These are phyloP conservation scores for Meriones psammophilus DNA, from an alignment of 2,797 vertebrate genomes.

Conservation along the genomic window DNA sequence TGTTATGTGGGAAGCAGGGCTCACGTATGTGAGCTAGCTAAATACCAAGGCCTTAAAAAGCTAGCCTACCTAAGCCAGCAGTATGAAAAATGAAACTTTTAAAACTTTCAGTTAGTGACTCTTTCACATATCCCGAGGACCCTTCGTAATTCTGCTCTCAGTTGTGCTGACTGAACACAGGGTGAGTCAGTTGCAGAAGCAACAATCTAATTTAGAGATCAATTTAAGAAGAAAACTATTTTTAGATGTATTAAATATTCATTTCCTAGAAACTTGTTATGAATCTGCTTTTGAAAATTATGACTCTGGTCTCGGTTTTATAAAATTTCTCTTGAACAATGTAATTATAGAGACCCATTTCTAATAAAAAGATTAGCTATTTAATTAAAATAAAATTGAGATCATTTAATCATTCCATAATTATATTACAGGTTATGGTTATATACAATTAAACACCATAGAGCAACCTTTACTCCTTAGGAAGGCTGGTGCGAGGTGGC, in stretches of 20 bases:
- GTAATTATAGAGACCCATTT: slow-evolving; percentile 84
- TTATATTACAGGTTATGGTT: slow-evolving; percentile 76
- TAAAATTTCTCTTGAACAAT: slow-evolving; percentile 79
- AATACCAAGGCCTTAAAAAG: slow-evolving; percentile 75
- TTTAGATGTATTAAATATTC: slow-evolving; percentile 82
- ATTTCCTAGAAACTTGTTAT: slow-evolving; percentile 82
- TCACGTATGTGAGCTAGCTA: slow-evolving; percentile 58
- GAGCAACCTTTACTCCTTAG: slow-evolving; percentile 50
- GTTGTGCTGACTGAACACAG: slow-evolving; percentile 71
- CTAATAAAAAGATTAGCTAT: slow-evolving; percentile 78
- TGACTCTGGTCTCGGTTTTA: slow-evolving; percentile 70
- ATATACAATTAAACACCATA: slow-evolving; percentile 56
- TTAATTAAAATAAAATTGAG: slow-evolving; percentile 83
- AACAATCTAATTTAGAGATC: slow-evolving; percentile 79
- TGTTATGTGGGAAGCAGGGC: neutral
- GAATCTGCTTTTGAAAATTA: slow-evolving; percentile 78
- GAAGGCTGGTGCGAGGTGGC: neutral
- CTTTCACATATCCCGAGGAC: slow-evolving; percentile 56
- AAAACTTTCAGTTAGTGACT: slow-evolving; percentile 74
- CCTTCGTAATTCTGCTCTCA: slow-evolving; percentile 52
- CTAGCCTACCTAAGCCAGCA: slow-evolving; percentile 69
- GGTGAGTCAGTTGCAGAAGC: slow-evolving; percentile 65
- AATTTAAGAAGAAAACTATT: slow-evolving; percentile 76
- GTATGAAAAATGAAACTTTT: slow-evolving; percentile 70
- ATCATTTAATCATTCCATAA: slow-evolving; percentile 78